Base-by-base conservation (phyloP, 2,113 vertebrate species). In the Tylochromis polylepis region DNA sequence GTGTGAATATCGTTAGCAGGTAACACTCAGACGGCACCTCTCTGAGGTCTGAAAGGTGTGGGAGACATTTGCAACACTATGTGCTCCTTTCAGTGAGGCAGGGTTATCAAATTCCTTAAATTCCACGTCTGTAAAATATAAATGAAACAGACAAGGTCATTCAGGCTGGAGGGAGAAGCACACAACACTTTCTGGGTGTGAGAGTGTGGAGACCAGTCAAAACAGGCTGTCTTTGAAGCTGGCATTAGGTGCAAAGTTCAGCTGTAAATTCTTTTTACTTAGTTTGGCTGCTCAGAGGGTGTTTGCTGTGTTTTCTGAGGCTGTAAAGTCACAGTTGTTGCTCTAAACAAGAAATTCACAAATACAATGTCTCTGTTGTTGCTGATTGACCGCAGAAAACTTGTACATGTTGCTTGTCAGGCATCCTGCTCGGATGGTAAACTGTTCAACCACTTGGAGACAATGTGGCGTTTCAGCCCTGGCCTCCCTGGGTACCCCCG, bases 401-500 rank as follows among this genome's bases (percentile, higher is more conserved):
- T n/a, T 31, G 53, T 85, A 1, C 67, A 53, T 72, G 65, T 87
- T 93, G 2, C 24, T 67, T 67, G 27, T 3, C 90, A 99, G 98
- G 98, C 98, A 2, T 97, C 97, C 18, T 98, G 97, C 92, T 98
- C 98, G 2, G 98, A 99, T 1, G 98, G 98, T 15, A 98, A 93
- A 84, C 96, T 99, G 51, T 99, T 99, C 93, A 99, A 98, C 93
- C 97, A 99, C 93, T 88, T 99, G 94, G 98, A 99, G 95, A 99
- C 97, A 0, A 93, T 97, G 58, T 99, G 98, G 98, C 97, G 98
- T 58, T 99, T 99, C 94, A 98, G 98, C 85, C 98, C 98, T 0
- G 98, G 98, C 20, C 96, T 99, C 89, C 98, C 98, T 22, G 97
- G 98, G 18, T 99, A 99, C 89, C 98, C 98, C 46, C 97, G 98